A percentile compares a stretch with the other conserved stretches of the same genome.
Conservation (phyloP, 2,888 invertebrate species). For the Tetragnatha montana region DNA sequence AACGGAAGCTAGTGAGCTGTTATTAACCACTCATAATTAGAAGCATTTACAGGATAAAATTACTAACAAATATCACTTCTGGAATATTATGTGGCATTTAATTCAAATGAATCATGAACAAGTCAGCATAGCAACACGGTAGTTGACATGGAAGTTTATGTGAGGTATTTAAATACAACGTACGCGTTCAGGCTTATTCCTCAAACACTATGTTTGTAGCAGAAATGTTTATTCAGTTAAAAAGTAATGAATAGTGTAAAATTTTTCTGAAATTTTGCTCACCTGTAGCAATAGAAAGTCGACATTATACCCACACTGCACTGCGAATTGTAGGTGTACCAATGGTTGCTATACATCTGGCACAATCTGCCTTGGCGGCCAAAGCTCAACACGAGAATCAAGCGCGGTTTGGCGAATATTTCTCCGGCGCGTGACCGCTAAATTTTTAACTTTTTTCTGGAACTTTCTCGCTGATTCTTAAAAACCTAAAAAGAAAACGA, state of each 20-base stretch:
- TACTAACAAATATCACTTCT: too few relatives aligned
- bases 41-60: too few relatives aligned
- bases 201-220: too few relatives aligned
- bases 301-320: slow-evolving; percentile 70
- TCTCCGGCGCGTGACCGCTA: neutral
- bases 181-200: neutral
- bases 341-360: slow-evolving; percentile 62
- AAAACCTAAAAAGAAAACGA: too few relatives aligned
- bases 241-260: neutral
- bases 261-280: slow-evolving; percentile 62
- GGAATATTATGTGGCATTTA: neutral
- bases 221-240: neutral
- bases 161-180: neutral
- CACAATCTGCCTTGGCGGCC: slow-evolving; percentile 20
- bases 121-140: neutral
- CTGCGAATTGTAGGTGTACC: slow-evolving; percentile 68
- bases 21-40: too few relatives aligned
- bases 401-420: slow-evolving; percentile 27
- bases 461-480: too few relatives aligned
- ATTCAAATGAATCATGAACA: neutral
- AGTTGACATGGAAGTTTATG: neutral
- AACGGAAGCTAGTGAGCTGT: too few relatives aligned
- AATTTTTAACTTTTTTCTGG: too few relatives aligned
- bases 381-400: slow-evolving; percentile 28
- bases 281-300: slow-evolving; percentile 67